These are phyloP conservation scores for Notodonta ziczac DNA, from an alignment of 2,888 invertebrate species.

Conservation along the genomic window DNA sequence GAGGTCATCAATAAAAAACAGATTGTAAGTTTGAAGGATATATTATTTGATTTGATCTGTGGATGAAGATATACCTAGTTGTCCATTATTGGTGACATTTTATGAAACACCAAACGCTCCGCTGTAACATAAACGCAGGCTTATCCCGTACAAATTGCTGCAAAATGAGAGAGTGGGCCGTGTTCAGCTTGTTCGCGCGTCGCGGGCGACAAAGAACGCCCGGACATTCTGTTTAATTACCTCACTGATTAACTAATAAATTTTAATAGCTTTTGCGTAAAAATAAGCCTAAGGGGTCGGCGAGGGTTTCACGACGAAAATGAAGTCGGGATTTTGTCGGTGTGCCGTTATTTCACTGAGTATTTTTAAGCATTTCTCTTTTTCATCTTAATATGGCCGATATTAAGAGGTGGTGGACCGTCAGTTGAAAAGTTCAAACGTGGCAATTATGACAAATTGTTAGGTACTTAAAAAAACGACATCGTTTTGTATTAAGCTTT, in stretches of 20 bases:
- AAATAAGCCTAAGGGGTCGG: conserved; percentile 13
- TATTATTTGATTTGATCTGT: too few relatives aligned
- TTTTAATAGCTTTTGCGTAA: conserved; percentile 21
- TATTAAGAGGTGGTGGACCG: background rate
- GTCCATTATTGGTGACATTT: too few relatives aligned
- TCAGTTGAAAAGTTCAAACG: background rate
- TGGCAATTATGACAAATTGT: too few relatives aligned
- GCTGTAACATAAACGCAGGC: background rate
- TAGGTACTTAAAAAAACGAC: too few relatives aligned
- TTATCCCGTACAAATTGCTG: conserved; percentile 5
- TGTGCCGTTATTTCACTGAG: background rate
- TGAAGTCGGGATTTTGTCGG: conserved; percentile 1
- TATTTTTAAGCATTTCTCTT: conserved; percentile 1
- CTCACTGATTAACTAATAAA: conserved; percentile 21
- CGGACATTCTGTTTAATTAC: conserved; percentile 18
- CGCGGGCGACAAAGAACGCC: conserved; percentile 10
- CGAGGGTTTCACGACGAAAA: conserved; percentile 8
- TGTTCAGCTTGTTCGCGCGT: background rate
- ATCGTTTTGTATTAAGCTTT: too few relatives aligned
- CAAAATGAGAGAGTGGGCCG: background rate
- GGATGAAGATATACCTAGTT: too few relatives aligned
- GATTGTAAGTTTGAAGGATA: too few relatives aligned
- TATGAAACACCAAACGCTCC: background rate
- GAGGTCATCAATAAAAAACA: too few relatives aligned
- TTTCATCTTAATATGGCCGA: background rate